Base-by-base conservation (phyloP, 1,140 invertebrate species). In the Neodiprion fabricii region DNA sequence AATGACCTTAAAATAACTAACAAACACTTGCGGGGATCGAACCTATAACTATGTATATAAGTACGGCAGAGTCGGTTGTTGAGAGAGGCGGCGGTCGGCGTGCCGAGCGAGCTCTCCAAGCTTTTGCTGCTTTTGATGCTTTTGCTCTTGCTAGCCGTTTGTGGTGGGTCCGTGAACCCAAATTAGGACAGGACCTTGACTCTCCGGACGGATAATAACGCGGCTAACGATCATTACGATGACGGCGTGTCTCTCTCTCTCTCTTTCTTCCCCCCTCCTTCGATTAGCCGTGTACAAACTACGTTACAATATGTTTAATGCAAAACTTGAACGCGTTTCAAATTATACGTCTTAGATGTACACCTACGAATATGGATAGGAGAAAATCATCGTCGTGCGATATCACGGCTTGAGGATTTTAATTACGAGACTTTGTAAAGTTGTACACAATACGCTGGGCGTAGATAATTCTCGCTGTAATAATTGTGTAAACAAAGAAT, bases 171-270 rank as follows among this genome's bases (percentile, higher is more conserved):
- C 85, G 81, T 79, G 83, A 84, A 85, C 80, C 76, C 76, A 76
- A 86, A 85, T 86, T 85, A 82, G 85, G 82, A 84, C 86, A 77
- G 78, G 80, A 78, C 86, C 86, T 87, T 87, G 85, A 83, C 83
- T 84, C 79, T 77, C 75, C 53, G 53, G 53, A 14, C n/a, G n/a
- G 5, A 61, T 17, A 17, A n/a, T 61, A 61, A 61, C 28, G 28
- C 28, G 28, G 28, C 28, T 40, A 40, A 40, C 53, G 11, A 61
- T 61, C 53, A 61, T 61, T 40, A 61, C 69, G 28, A 65, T 78
- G 66, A 73, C 72, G 72, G 14, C 7, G 12, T 40, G 68, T 28
- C 12, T 40, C n/a, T 40, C 68, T 70, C 68, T 17, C 17, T 17
- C 23, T 53, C 11, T 8, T 53, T 0, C 9, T 72, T 17, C 53